Conservation (phyloP, 2,113 vertebrate genomes). For the Passer montanus region DNA sequence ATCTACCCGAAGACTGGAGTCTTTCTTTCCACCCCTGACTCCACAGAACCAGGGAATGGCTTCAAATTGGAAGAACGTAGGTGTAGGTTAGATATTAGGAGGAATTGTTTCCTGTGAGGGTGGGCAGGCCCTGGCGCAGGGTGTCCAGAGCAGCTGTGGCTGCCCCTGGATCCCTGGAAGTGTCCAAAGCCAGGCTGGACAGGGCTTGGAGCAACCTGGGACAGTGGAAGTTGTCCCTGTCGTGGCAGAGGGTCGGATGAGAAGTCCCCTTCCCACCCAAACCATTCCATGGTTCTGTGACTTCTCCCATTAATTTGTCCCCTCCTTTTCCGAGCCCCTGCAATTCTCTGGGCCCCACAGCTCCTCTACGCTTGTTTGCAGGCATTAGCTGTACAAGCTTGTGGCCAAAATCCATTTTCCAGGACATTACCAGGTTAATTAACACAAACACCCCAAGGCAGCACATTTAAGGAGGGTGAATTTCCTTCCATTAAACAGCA, state of each 20-base stretch:
- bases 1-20: too few relatives aligned
- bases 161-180: background rate
- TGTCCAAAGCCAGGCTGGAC: rapidly evolving
- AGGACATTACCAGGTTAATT: background rate
- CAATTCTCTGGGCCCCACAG: rapidly evolving
- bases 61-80: background rate
- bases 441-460: background rate
- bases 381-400: background rate
- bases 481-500: background rate
- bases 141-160: background rate
- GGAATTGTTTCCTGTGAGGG: background rate
- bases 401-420: background rate
- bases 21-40: too few relatives aligned
- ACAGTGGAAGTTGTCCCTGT: background rate
- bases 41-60: too few relatives aligned
- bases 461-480: background rate
- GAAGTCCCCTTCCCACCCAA: background rate
- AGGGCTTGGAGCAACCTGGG: rapidly evolving
- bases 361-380: background rate
- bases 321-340: background rate
- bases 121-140: too few relatives aligned
- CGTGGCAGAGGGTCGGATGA: rapidly evolving
- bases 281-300: background rate
- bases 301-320: background rate
- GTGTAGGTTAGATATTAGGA: background rate